Conservation (phyloP, 2,113 vertebrate species). For the Otis tarda region DNA sequence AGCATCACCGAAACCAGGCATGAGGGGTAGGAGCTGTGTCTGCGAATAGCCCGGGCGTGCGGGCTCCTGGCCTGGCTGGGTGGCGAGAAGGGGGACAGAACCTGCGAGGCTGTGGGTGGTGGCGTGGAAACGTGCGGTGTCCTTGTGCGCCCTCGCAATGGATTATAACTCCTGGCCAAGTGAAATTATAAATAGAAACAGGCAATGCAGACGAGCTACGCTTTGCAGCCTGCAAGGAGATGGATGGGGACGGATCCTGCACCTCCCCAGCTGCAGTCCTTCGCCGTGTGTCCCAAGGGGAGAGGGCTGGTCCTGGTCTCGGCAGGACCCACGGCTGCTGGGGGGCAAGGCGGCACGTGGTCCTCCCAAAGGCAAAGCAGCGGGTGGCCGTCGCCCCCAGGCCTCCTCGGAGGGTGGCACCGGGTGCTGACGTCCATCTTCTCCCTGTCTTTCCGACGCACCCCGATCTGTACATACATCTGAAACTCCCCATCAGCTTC, state of each 20-base stretch:
- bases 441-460: neutral
- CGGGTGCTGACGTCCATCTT: neutral
- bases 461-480: neutral
- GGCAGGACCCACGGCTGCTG: neutral
- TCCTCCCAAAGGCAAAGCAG: neutral
- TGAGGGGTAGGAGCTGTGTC: neutral
- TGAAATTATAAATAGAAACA: neutral
- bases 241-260: neutral
- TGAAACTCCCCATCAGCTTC: neutral
- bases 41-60: neutral
- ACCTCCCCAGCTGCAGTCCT: neutral
- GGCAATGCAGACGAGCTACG: neutral
- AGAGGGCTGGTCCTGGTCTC: neutral
- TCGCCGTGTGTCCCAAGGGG: neutral
- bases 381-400: neutral
- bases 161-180: neutral
- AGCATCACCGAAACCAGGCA: neutral
- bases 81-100: neutral
- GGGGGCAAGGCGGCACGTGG: neutral
- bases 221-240: neutral
- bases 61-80: neutral
- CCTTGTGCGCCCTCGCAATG: neutral
- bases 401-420: neutral
- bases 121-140: neutral
- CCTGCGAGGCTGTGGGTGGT: rapidly evolving